Percentiles rank a stretch among this genome's conserved stretches.
phyloP scores from a whole-genome alignment of 2,113 vertebrate species.

The Girardinichthys multiradiatus region DNA sequence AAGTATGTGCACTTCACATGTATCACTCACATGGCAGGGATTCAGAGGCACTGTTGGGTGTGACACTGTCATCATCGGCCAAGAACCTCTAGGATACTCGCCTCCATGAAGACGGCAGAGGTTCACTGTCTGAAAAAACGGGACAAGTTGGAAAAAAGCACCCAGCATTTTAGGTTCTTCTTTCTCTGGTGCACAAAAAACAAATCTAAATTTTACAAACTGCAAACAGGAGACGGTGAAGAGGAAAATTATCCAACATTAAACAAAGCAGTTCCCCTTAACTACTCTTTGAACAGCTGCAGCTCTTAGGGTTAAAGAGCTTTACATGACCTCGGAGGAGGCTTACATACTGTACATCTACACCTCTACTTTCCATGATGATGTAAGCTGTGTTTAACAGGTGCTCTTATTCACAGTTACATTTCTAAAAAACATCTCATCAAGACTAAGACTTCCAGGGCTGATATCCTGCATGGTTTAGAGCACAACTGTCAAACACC shows the following conservation, averaged over 20 bases:
- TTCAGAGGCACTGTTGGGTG: constrained; percentile 34
- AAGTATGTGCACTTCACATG: constrained; percentile 10
- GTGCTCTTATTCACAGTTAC: background rate
- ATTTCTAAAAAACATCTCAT: background rate
- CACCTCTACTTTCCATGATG: background rate
- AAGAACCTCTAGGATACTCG: background rate
- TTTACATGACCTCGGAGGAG: constrained; percentile 5
- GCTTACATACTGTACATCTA: background rate
- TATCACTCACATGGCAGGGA: constrained; percentile 64
- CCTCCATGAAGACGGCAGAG: constrained; percentile 9
- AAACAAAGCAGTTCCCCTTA: background rate
- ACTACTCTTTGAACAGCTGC: background rate
- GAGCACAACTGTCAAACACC: too few species aligned
- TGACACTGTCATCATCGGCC: constrained; percentile 38
- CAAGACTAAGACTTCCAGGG: too few species aligned
- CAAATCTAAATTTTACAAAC: background rate
- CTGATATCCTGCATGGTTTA: too few species aligned
- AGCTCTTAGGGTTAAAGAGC: constrained; percentile 10
- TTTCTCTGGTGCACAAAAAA: background rate
- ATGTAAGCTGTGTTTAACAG: background rate
- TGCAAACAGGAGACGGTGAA: background rate
- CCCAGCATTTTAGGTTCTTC: background rate
- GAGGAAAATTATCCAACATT: background rate
- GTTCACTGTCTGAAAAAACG: constrained; percentile 14
- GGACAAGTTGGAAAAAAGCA: too few species aligned